Evolutionary conservation across 2,113 vertebrate genomes (phyloP).

Genomic region (Bagarius yarrelli): DNA sequence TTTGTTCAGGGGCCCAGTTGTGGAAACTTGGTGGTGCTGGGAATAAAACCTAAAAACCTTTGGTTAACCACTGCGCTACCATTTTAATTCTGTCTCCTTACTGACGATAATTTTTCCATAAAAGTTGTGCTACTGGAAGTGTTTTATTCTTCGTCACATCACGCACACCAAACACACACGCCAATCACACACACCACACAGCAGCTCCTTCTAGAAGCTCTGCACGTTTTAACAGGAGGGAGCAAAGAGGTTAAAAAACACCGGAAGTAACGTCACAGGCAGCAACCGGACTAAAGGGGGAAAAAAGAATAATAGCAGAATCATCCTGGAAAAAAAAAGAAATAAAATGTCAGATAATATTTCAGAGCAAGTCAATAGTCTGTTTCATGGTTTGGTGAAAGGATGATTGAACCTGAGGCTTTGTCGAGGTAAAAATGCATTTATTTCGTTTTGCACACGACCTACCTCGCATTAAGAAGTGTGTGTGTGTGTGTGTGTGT

Average conservation of each 20-base stretch:
- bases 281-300: neutral
- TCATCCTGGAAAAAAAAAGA: neutral
- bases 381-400: neutral
- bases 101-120: neutral
- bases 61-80: no score
- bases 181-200: neutral
- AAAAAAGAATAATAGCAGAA: neutral
- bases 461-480: neutral
- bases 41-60: no score
- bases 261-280: slow-evolving; percentile 16
- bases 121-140: neutral
- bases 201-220: neutral
- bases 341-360: neutral
- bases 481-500: neutral
- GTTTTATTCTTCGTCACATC: neutral
- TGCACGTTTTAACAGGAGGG: neutral
- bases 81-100: no score
- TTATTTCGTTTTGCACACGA: neutral
- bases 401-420: neutral
- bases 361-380: neutral
- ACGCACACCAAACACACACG: neutral
- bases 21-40: no score
- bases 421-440: neutral
- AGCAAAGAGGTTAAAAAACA: neutral
- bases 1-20: no score